Evolutionary conservation across 2,113 vertebrate species (phyloP), one percentile per base, ranked within the genome.

Genomic region (Malurus cyaneus): DNA sequence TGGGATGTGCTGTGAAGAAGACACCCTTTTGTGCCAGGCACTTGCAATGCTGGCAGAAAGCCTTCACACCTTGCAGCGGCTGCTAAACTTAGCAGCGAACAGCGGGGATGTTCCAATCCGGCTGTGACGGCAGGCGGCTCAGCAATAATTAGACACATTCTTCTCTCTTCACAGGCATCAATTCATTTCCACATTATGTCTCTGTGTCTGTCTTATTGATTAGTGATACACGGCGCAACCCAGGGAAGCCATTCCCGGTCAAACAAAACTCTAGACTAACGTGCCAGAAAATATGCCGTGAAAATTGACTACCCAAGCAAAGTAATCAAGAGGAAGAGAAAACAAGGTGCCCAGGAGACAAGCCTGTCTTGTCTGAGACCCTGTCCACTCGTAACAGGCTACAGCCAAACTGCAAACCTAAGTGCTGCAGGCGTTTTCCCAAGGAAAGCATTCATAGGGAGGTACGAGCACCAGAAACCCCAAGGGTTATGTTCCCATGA

Each of bases 101-200:
- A 36, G 52, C 18, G 60, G 72, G 85, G 72, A 67, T 64, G 56
- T 84, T 95, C 88, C 72, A 78, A 57, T 78, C 21, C 0, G 2
- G 31, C 64, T 88, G 62, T 18, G 86, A 54, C 2, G 0, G 82
- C 87, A 93, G 81, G 87, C 78, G 71, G 81, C 52, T 92, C 36
- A 47, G 46, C 65, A 88, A 47, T 59, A 88, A 92, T 92, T 80
- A 92, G 60, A 78, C 85, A 78, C 71, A 78, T 92, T 88, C 78
- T 66, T 78, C 41, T 60, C 47, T 86, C 60, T 53, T 64, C 31
- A 39, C 49, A 77, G 61, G 72, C 80, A 88, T 88, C 72, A 86
- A 12, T 86, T 89, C 5, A 67, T 78, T 88, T 85, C 76, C 1
- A 0, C 32, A 2, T 78, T 66, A 59, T 52, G 36, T 52, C 52